Base-by-base conservation (phyloP, 2,113 vertebrate genomes). In the Pterocles gutturalis region DNA sequence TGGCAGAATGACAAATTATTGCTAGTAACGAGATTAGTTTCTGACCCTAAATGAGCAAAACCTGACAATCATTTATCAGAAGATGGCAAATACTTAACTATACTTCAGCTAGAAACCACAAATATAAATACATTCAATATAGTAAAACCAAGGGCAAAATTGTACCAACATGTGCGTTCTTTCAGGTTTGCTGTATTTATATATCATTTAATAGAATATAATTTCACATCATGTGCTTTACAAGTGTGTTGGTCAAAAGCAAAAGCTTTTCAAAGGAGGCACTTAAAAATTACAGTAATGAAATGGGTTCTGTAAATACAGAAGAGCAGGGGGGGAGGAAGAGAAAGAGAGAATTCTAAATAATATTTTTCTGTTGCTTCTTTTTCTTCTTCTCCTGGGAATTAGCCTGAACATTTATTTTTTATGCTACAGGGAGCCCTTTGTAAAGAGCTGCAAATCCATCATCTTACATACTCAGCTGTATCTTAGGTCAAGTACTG, bases 391-490 rank as follows among this genome's bases (percentile, higher is more conserved):
- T 53, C 18, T 75, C 5, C 29, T n/a, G 25, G 21, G 9, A 91
- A 86, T 79, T 45, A 92, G 43, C 17, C 17, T 83, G 41, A 96
- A 55, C 46, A 77, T 93, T 91, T 96, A 72, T 67, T 91, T 93
- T 95, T 93, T 80, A 75, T 94, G 70, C 25, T 82, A 95, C 28
- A 70, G 2, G 28, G 29, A 94, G 8, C 53, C 41, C 61, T 96
- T 95, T 72, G 17, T n/a, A 75, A 51, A 77, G 76, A 91, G 45
- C 38, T 95, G 51, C 55, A 97, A 97, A 98, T 98, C 85, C 54
- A 97, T 97, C 54, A 97, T 97, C 83, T 95, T 96, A 87, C 8
- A 73, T 89, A 96, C 64, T 96, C 78, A 61, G 33, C 28, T 97
- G 69, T 94, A 94, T 89, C 66, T 94, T 93, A 96, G 83, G 93